Conservation (phyloP, 2,888 invertebrate genomes). For the Brenthis daphne region DNA sequence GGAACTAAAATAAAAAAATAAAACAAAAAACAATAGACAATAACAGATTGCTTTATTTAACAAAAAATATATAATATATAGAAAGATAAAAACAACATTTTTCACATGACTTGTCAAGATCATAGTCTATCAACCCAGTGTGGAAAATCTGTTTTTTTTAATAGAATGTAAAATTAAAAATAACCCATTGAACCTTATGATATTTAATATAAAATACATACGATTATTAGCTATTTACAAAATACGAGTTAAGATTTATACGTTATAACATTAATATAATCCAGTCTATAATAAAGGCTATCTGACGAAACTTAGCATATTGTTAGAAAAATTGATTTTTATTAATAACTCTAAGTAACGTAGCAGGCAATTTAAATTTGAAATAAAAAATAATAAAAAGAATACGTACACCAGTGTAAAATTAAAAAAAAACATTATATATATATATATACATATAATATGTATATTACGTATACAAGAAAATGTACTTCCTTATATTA, state of each 20-base stretch:
- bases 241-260: conserved; percentile 80
- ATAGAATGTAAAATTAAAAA: conserved; percentile 80
- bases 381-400: conserved; percentile 42
- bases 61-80: conserved; percentile 82
- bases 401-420: conserved; percentile 38
- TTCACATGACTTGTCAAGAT: conserved; percentile 67
- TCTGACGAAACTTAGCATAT: conserved; percentile 77
- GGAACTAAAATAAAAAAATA: conserved; percentile 58
- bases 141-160: conserved; percentile 74
- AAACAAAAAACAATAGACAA: conserved; percentile 76
- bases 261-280: conserved; percentile 78
- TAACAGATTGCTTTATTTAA: conserved; percentile 83
- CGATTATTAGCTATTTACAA: conserved; percentile 81
- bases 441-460: conserved; percentile 24
- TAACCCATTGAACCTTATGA: conserved; percentile 80
- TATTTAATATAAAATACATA: conserved; percentile 82
- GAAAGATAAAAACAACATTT: conserved; percentile 74
- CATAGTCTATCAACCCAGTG: conserved; percentile 52
- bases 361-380: conserved; percentile 74
- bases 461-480: conserved; percentile 44
- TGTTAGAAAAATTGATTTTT: conserved; percentile 74
- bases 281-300: conserved; percentile 83
- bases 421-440: conserved; percentile 34
- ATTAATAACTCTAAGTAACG: conserved; percentile 56
- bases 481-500: conserved; percentile 43